Evolutionary conservation across 2,113 vertebrate genomes (phyloP), one percentile per base, ranked within the genome.

Genomic region (Agapornis roseicollis): DNA sequence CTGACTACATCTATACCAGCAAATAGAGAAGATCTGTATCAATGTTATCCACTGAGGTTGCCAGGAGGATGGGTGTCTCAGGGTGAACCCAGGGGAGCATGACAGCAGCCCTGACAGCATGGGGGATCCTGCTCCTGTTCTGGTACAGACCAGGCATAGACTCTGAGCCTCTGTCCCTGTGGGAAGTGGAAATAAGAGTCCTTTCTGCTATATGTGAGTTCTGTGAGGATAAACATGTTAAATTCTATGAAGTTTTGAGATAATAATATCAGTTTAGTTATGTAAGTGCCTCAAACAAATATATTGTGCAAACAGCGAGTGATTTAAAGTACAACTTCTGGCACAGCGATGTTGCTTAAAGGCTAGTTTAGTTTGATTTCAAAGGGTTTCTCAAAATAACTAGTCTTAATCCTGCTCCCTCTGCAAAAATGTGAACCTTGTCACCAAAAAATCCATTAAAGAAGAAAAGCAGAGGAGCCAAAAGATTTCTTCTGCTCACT

Each of bases 321-420:
- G 37, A 50, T 89, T 93, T 92, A 78, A 91, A 88, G 60, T 63
- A 80, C 52, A 85, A 37, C 22, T 87, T 60, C 41, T 44, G 69
- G 52, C 61, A 73, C n/a, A n/a, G 58, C 49, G 46, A 31, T 65
- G 25, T 49, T 94, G 88, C 93, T 89, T 74, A 80, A 82, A 88
- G 81, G 74, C 42, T 85, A 41, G 17, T 88, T 94, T 71, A 81
- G 52, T 94, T 79, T 10, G 35, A 69, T 95, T 77, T 91, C 79
- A 85, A 88, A 85, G 79, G 72, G 37, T 85, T 96, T 96, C 68
- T 89, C 50, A 58, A 63, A 95, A 83, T 73, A 88, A 44, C 14
- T 88, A 1, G 1, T 66, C 71, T 63, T 41, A 41, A 69, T 94
- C 63, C n/a, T 68, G 20, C 11, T 78, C 15, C 28, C 9, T 84